Evolutionary conservation across 2,888 invertebrate genomes (phyloP), one percentile per base, ranked within the genome.

Genomic region (Tortricodes alternella): DNA sequence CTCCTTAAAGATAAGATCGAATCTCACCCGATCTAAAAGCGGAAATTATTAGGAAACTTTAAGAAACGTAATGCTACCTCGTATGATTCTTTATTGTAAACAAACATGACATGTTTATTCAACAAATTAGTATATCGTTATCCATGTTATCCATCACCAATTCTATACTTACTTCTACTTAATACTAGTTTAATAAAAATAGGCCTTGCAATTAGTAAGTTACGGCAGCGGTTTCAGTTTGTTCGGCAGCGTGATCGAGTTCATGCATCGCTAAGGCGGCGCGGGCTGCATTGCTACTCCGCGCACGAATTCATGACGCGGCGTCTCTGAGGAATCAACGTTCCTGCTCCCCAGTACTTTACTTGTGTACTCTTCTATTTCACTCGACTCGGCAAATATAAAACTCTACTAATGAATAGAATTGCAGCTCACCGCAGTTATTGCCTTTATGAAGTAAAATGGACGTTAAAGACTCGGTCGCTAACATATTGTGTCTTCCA

Each of bases 251-350:
- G 15, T 35, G 43, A 21, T 37, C 4, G 15, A 24, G 41, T 15
- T 37, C 27, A 37, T 49, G 46, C 18, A 43, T 43, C n/a, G 48
- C 24, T 15, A 13, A 23, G 53, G 29, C 34, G 58, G 53, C 46
- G 56, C 59, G 48, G 59, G 58, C 50, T 65, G 65, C 70, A 73
- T 77, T 74, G 73, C 67, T 66, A 78, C 76, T 73, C 80, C 68
- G 74, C 67, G 67, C 73, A 74, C 76, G 76, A 63, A 67, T 66
- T 68, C 73, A 71, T 73, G 75, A 78, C 75, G 70, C 64, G 62
- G 72, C 73, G 70, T 76, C 71, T 72, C 70, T 53, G 56, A 70
- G 69, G 72, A 75, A 77, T 75, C 75, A 76, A 76, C 72, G 70
- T 71, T 68, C 67, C 68, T 65, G 65, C 62, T 61, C 60, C 62